A percentile compares a stretch with the other conserved stretches of the same genome.
These are phyloP conservation scores for Lacanobia oleracea DNA, from an alignment of 2,888 invertebrate species.

Conservation along the genomic window DNA sequence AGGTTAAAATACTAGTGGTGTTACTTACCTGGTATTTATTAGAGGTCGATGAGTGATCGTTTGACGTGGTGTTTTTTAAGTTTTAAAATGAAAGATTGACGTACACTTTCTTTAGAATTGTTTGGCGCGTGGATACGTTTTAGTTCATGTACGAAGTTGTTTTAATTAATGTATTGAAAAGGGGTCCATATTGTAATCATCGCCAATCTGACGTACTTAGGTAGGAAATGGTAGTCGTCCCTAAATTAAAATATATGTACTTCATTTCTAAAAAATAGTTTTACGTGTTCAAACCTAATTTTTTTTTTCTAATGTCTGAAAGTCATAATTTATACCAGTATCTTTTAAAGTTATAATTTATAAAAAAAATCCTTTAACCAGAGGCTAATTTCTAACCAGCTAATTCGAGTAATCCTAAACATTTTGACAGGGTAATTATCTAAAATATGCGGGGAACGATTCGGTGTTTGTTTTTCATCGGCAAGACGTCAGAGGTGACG, in stretches of 20 bases:
- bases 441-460: conserved; percentile 63
- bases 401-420: conserved; percentile 61
- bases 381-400: conserved; percentile 26
- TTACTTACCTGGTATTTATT: conserved; percentile 38
- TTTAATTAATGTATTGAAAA: not conserved
- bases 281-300: not conserved
- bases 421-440: conserved; percentile 67
- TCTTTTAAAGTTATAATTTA: too few relatives aligned
- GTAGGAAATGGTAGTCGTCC: not conserved
- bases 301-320: too few relatives aligned
- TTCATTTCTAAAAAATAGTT: too few relatives aligned
- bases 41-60: conserved; percentile 37
- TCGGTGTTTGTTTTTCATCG: conserved; percentile 75
- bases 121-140: not conserved
- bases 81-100: not conserved
- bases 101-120: not conserved
- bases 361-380: not conserved
- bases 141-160: not conserved
- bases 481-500: conserved; percentile 80
- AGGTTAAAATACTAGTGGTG: conserved; percentile 63
- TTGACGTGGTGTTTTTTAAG: conserved; percentile 1
- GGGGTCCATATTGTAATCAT: not conserved
- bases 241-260: too few relatives aligned
- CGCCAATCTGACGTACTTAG: not conserved
- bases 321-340: too few relatives aligned